These are phyloP conservation scores for Microtus richardsoni DNA, from an alignment of 2,113 vertebrate genomes.

Conservation along the genomic window DNA sequence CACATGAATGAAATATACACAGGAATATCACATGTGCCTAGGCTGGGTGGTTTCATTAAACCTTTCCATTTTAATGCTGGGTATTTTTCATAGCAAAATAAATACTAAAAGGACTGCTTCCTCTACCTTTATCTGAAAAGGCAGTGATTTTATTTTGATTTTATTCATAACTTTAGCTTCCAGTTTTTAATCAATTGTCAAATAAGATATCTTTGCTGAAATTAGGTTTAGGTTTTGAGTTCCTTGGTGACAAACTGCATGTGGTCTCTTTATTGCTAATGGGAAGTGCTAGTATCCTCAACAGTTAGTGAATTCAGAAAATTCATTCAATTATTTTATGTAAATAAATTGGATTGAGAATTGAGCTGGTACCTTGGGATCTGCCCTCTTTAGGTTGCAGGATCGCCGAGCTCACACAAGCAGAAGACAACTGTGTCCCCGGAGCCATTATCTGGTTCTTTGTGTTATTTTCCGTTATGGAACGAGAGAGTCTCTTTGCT, in stretches of 20 bases:
- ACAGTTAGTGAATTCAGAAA: slow-evolving; percentile 56
- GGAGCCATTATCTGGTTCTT: slow-evolving; percentile 17
- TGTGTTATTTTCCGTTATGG: slow-evolving; percentile 56
- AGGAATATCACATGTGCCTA: not conserved
- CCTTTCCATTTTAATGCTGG: not conserved
- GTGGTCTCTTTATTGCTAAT: slow-evolving; percentile 53
- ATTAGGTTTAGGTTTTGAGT: slow-evolving; percentile 9
- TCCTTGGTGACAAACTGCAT: slow-evolving; percentile 5
- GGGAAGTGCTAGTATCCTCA: not conserved
- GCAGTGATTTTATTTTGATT: not conserved
- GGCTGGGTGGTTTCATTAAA: not conserved
- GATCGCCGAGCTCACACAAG: not conserved
- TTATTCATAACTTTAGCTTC: not conserved
- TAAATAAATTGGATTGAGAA: slow-evolving; percentile 65
- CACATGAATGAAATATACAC: not conserved
- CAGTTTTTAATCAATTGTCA: slow-evolving; percentile 25
- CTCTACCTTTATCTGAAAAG: slow-evolving; percentile 22
- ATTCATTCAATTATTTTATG: slow-evolving; percentile 75
- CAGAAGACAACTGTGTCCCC: slow-evolving; percentile 61
- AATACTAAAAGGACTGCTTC: not conserved
- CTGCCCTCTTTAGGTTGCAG: slow-evolving; percentile 5
- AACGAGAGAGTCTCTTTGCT: not conserved
- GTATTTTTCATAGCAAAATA: slow-evolving; percentile 6
- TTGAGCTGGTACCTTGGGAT: slow-evolving; percentile 39
- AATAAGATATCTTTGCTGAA: slow-evolving; percentile 3